Evolutionary conservation across 2,113 vertebrate genomes (phyloP).

Genomic region (Percina caprodes): DNA sequence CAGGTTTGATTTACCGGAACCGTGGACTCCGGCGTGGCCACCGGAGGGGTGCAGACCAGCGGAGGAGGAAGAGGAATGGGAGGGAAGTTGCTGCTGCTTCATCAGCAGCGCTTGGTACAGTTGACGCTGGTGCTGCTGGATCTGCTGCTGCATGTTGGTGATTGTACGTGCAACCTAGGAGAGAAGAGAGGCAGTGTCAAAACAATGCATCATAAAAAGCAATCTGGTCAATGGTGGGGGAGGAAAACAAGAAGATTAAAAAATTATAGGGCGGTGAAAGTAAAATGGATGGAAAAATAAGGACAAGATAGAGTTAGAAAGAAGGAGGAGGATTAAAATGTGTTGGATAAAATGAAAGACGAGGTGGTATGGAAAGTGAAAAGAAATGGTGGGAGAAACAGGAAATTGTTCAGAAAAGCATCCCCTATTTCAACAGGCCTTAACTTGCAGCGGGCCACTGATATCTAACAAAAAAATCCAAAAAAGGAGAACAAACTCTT

Average conservation of each 20-base stretch:
- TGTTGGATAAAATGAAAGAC: background rate
- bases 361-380: background rate
- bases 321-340: background rate
- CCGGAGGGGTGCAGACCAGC: conserved; percentile 90
- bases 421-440: background rate
- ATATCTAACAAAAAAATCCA: background rate
- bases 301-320: background rate
- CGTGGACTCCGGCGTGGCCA: conserved; percentile 84
- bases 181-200: conserved; percentile 14
- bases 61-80: conserved; percentile 88
- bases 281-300: background rate
- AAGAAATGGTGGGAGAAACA: background rate
- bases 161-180: conserved; percentile 98
- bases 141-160: conserved; percentile 99
- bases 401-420: background rate
- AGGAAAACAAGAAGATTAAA: background rate
- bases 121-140: conserved; percentile 99
- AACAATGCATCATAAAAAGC: background rate
- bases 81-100: conserved; percentile 92
- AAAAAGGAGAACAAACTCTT: conserved; percentile 35
- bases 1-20: conserved; percentile 93
- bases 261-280: background rate
- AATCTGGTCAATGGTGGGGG: background rate
- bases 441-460: background rate
- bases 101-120: conserved; percentile 98